Conservation (phyloP, 2,888 invertebrate species). For the Aspidiotus destructor region DNA sequence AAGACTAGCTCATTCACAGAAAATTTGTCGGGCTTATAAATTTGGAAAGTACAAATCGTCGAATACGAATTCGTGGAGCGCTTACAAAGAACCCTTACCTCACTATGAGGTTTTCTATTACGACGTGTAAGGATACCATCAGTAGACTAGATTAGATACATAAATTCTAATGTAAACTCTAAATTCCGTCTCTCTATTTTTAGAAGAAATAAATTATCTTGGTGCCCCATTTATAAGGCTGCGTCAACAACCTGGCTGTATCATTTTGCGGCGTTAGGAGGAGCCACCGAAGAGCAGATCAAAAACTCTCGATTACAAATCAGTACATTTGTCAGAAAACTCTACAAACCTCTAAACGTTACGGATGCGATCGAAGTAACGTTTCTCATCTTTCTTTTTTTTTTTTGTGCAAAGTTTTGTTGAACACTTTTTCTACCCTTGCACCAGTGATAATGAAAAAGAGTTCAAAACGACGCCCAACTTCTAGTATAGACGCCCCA, state of each 20-base stretch:
- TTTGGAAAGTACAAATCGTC: slow-evolving; percentile 41
- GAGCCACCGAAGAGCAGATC: slow-evolving; percentile 41
- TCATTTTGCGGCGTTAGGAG: slow-evolving; percentile 44
- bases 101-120: slow-evolving; percentile 45
- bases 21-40: slow-evolving; percentile 43
- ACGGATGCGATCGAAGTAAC: slow-evolving; percentile 42
- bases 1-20: slow-evolving; percentile 40
- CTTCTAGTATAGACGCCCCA: too few relatives aligned
- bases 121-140: slow-evolving; percentile 40
- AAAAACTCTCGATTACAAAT: slow-evolving; percentile 39
- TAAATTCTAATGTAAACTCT: not conserved
- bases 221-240: slow-evolving; percentile 47
- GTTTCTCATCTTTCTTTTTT: not conserved
- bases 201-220: slow-evolving; percentile 43
- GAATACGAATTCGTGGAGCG: slow-evolving; percentile 35
- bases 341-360: slow-evolving; percentile 43
- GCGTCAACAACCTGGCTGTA: slow-evolving; percentile 46
- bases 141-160: not conserved
- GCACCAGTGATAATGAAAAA: not conserved
- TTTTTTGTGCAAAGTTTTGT: not conserved
- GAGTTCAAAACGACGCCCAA: too few relatives aligned
- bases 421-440: slow-evolving; percentile 5
- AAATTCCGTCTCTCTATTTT: slow-evolving; percentile 6
- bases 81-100: slow-evolving; percentile 44
- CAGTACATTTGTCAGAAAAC: slow-evolving; percentile 40